Percentiles rank a stretch among this genome's conserved stretches.
Conservation (phyloP, 2,888 invertebrate genomes). For the Sinelater perroti region DNA sequence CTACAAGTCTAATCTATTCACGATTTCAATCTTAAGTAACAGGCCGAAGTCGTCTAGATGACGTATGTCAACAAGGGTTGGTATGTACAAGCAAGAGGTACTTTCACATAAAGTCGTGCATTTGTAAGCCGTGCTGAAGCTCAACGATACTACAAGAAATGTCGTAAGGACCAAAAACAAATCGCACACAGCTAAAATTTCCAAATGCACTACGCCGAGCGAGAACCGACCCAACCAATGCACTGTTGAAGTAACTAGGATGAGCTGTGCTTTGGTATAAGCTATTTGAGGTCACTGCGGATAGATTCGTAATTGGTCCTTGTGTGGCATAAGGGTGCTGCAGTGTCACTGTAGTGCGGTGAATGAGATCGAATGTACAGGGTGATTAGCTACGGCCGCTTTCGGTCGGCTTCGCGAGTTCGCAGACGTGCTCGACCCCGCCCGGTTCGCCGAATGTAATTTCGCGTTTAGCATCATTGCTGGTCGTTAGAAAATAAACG, state of each 20-base stretch:
- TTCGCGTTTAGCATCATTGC: too few species aligned
- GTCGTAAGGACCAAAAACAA: conserved; percentile 32
- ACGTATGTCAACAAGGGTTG: conserved; percentile 1
- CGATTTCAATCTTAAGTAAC: too few species aligned
- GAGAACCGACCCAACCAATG: conserved; percentile 1
- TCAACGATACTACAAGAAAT: conserved; percentile 21
- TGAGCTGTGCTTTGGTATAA: neutral
- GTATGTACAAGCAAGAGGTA: conserved; percentile 14
- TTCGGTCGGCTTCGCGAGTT: neutral
- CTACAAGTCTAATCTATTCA: too few species aligned
- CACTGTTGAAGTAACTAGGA: neutral
- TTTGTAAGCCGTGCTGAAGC: conserved; percentile 27
- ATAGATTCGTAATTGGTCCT: conserved; percentile 37
- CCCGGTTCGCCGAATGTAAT: too few species aligned
- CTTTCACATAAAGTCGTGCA: conserved; percentile 23
- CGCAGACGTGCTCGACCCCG: conserved; percentile 9
- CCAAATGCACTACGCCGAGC: too few species aligned
- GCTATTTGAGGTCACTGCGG: conserved; percentile 22
- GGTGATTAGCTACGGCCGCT: conserved; percentile 10
- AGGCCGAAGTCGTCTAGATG: too few species aligned
- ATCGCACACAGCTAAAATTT: conserved; percentile 25
- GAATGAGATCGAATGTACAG: conserved; percentile 20
- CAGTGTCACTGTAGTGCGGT: conserved; percentile 36
- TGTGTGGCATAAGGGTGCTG: conserved; percentile 36
- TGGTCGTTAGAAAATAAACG: too few species aligned